phyloP scores from a whole-genome alignment of 2,888 invertebrate genomes.

The Mylabris sibirica region DNA sequence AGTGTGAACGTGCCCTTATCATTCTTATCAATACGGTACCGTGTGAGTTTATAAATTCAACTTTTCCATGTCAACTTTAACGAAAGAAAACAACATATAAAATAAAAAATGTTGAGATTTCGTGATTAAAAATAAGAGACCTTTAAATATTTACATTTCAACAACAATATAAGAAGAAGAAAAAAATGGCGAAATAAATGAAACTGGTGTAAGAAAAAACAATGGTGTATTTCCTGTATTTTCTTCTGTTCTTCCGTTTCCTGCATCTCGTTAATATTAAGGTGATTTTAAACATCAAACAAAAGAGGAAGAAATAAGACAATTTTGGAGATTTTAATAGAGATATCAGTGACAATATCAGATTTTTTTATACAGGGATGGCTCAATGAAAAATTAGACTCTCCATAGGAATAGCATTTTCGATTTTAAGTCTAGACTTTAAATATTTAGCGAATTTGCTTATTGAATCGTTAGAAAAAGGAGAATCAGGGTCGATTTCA shows the following conservation, averaged over 20 bases:
- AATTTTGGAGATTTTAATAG: neutral
- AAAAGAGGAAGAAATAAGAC: neutral
- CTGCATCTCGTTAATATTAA: neutral
- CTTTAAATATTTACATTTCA: neutral
- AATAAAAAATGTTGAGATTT: neutral
- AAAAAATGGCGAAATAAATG: neutral
- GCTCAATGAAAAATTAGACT: neutral
- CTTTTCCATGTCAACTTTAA: neutral
- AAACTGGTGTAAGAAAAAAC: neutral
- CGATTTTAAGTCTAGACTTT: too few relatives aligned
- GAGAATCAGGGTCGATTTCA: too few relatives aligned
- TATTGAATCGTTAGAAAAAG: too few relatives aligned
- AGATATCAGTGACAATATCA: neutral
- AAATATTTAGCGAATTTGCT: too few relatives aligned
- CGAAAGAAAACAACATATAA: neutral
- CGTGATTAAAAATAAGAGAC: neutral
- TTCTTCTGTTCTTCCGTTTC: neutral
- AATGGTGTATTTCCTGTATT: neutral
- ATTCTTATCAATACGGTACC: neutral
- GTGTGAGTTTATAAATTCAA: slow-evolving; percentile 1
- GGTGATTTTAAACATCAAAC: neutral
- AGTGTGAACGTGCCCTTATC: neutral
- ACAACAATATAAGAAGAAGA: neutral
- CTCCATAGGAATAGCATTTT: too few relatives aligned
- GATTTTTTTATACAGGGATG: neutral